Base-by-base conservation (phyloP, 1,140 invertebrate genomes). In the Zophobas morio region DNA sequence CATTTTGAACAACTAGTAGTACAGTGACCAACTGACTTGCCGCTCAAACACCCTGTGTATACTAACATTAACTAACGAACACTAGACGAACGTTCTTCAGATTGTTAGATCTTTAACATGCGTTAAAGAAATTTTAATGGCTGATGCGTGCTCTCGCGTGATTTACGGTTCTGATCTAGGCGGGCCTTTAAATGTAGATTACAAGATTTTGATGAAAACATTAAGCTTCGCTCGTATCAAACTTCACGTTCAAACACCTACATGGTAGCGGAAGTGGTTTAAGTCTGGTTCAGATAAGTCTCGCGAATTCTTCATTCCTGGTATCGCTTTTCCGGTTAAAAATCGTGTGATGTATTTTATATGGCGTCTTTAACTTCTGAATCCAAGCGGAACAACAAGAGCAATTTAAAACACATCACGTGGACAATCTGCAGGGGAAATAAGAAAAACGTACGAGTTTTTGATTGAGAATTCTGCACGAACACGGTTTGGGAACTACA, bases 161-260 rank as follows among this genome's bases (percentile, higher is more conserved):
- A 66, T 66, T 66, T 66, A 66, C 60, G 8, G 20, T 46, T 2
- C 34, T 39, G 35, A 60, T 60, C 56, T n/a, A 2, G 2, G 5
- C 20, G 6, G 2, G 49, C 3, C 54, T 57, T 66, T 42, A 66
- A 66, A 66, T 66, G 60, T 66, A 66, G 60, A 66, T 66, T 66
- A 66, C 2, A 66, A 66, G 37, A 42, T 66, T 66, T 66, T 66
- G 60, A 66, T 66, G 60, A 66, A 66, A 66, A 66, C 60, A 66
- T 66, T 66, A 40, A 42, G 57, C n/a, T 66, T 66, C 60, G 20
- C 39, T n/a, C 39, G n/a, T 66, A 20, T 20, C 20, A 20, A 20
- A 20, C 20, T 20, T 20, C 20, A 20, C 20, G 20, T 20, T 20
- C 20, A 20, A 20, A 20, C 20, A 20, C 20, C 20, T 20, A 20